Evolutionary conservation across 2,888 invertebrate species (phyloP), one percentile per base, ranked within the genome.

Genomic region (Agrochola lota): DNA sequence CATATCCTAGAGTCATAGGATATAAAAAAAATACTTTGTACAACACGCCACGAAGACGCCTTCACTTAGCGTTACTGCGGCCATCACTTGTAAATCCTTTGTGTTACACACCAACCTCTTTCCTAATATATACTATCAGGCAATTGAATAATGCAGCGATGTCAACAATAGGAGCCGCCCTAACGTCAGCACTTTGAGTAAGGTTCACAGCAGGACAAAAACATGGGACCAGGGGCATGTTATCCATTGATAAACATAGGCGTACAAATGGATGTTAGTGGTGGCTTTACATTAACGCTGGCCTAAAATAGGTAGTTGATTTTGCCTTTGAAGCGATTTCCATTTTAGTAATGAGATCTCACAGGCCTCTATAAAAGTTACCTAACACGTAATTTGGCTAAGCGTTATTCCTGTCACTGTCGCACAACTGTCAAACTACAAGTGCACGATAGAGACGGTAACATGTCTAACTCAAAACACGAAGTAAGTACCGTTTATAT

Each of bases 121-220:
- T 60, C 77, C 82, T 88, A 82, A 90, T 88, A 89, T 80, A 83
- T 81, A 78, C 82, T 85, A 83, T 85, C 80, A 71, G 80, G 81
- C 90, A 89, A 90, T 90, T 88, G 90, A 89, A 89, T 90, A 90
- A 90, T 87, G 85, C 88, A 82, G 79, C 81, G 78, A 64, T 86
- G 85, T 88, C 86, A 85, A 89, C 89, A 89, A 90, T 90, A 78
- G 90, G 62, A 81, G 73, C 79, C 78, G 26, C 80, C 69, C 78
- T 77, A 69, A 81, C 77, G 88, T 81, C 88, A 77, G 77, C 81
- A 71, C 80, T 85, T 88, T 89, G 89, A 89, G 90, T 81, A 83
- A 85, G 90, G 89, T 90, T 83, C 76, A 71, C 68, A 78, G 72
- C 57, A 78, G 81, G 83, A 81, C 81, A 80, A 84, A 90, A 89